These are phyloP conservation scores for Zoanthus sociatus DNA, from an alignment of 92 coral and sea anemone species.

Conservation along the genomic window DNA sequence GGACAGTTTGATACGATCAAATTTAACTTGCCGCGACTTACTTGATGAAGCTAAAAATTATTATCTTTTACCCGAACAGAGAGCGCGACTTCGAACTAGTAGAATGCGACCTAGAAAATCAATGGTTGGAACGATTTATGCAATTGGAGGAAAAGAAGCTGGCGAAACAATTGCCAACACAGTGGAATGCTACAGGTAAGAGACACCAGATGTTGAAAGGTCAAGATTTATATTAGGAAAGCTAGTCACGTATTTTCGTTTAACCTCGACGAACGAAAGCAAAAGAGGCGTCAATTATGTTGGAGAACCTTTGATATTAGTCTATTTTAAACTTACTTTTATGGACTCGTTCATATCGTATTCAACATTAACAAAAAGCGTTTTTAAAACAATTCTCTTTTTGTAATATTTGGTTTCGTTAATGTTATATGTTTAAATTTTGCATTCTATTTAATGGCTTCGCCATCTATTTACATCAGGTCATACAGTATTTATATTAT, in stretches of 20 bases:
- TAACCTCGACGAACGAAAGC: neutral
- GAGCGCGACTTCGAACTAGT: conserved; percentile 86
- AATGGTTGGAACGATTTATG: conserved; percentile 92
- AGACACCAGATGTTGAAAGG: neutral
- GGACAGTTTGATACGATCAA: conserved; percentile 87
- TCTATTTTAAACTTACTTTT: too few relatives aligned
- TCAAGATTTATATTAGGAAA: neutral
- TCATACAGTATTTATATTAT: too few relatives aligned
- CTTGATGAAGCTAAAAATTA: conserved; percentile 97
- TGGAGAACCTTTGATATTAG: too few relatives aligned
- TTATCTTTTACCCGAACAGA: conserved; percentile 88
- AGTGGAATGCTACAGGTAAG: conserved; percentile 93
- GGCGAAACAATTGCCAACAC: conserved; percentile 98
- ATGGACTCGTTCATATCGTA: too few relatives aligned
- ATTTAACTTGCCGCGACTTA: conserved; percentile 91
- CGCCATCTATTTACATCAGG: too few relatives aligned
- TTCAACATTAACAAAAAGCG: too few relatives aligned
- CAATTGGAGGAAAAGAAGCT: conserved; percentile 99
- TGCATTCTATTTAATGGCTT: too few relatives aligned
- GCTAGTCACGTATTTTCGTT: neutral
- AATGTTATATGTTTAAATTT: too few relatives aligned
- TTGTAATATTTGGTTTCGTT: too few relatives aligned
- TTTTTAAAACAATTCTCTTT: too few relatives aligned
- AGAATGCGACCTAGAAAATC: conserved; percentile 96
- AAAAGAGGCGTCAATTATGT: neutral